Conservation (phyloP, 1,140 invertebrate genomes). For the Drosophila miranda region DNA sequence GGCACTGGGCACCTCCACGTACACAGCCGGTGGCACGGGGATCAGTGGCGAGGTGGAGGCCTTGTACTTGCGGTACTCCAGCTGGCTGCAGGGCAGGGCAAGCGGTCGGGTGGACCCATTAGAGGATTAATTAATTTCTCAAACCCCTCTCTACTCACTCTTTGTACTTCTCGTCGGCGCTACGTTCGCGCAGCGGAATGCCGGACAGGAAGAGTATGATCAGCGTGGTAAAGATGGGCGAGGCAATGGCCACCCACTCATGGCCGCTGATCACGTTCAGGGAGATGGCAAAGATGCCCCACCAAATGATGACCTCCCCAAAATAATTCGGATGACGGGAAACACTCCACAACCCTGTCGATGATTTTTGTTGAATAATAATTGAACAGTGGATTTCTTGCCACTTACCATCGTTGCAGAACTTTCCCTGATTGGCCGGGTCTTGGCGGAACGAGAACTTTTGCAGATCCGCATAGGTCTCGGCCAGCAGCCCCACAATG, state of each 20-base stretch:
- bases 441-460: conserved; percentile 95
- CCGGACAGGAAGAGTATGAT: conserved; percentile 95
- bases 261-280: conserved; percentile 91
- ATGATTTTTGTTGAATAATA: background rate
- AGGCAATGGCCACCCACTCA: conserved; percentile 92
- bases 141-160: conserved; percentile 86
- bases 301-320: conserved; percentile 96
- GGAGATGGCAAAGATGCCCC: conserved; percentile 95
- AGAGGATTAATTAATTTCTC: background rate
- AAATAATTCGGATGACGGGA: conserved; percentile 98
- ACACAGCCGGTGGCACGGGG: conserved; percentile 92
- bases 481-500: conserved; percentile 91
- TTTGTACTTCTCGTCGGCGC: conserved; percentile 93
- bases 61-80: conserved; percentile 93
- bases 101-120: conserved; percentile 21
- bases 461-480: conserved; percentile 95
- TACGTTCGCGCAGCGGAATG: conserved; percentile 92
- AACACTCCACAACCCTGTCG: conserved; percentile 91
- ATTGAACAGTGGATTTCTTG: background rate
- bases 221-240: conserved; percentile 93
- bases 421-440: conserved; percentile 92
- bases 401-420: conserved; percentile 91
- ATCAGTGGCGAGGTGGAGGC: conserved; percentile 93
- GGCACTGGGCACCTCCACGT: conserved; percentile 90
- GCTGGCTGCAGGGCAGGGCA: conserved; percentile 84